Evolutionary conservation across 1,140 invertebrate genomes (phyloP), one percentile per base, ranked within the genome.

Genomic region (Sinonovacula constricta): DNA sequence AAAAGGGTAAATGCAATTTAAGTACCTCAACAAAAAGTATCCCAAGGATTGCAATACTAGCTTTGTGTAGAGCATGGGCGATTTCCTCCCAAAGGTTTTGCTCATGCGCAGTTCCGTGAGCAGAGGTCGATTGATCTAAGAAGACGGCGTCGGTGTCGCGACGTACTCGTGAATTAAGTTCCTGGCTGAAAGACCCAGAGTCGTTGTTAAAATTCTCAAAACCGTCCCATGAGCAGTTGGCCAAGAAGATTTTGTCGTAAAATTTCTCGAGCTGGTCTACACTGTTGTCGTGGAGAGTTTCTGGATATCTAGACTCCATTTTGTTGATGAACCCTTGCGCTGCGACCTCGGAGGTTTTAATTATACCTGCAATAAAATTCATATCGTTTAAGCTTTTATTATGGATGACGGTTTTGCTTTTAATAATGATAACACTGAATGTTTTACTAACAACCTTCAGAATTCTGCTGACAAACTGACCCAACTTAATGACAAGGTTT

Each of bases 1-100:
- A 45, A 45, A 45, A 10, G 18, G 18, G 7, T 45, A 45, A 10
- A 45, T 45, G 39, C 18, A 18, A 45, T 45, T 10, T 45, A 7
- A 45, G 18, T 56, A 86, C 85, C 80, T 85, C 80, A 45, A 84
- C 66, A 18, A 85, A 81, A 3, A 86, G 76, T 18, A 85, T 74
- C 22, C 79, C 83, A 63, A 86, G 49, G 36, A 86, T 82, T 1
- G 83, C 74, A 45, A 86, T 80, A 72, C 85, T 86, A 45, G 82
- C 83, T 65, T 82, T 79, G 54, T 86, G 85, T 22, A 86, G 75
- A n/a, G 80, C 85, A 56, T 85, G 81, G 2, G 83, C 85, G 22
- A 86, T 78, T 12, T 82, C 75, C 45, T 82, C 80, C 62, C 81
- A 82, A 12, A 86, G 30, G 31, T 75, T 80, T 53, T 83, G 79